These are phyloP conservation scores for Potorous gilbertii DNA, from an alignment of 2,797 vertebrate genomes.

Conservation along the genomic window DNA sequence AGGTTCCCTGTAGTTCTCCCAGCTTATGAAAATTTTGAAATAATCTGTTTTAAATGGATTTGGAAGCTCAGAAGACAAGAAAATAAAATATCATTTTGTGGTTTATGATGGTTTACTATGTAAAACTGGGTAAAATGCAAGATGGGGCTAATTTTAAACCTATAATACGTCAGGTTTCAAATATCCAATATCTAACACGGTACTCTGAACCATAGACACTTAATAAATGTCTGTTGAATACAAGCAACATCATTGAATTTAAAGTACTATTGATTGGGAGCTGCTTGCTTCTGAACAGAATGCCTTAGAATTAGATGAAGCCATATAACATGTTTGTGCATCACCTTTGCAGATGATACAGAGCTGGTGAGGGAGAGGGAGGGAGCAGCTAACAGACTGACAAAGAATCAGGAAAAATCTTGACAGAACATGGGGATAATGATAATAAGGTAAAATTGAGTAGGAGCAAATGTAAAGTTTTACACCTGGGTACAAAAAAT, in stretches of 20 bases:
- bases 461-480: not conserved
- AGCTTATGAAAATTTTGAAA: not conserved
- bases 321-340: not conserved
- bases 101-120: not conserved
- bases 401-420: not conserved
- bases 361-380: not conserved
- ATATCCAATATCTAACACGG: not conserved
- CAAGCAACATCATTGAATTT: not conserved
- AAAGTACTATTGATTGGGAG: not conserved
- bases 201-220: not conserved
- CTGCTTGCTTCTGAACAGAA: not conserved
- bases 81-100: not conserved
- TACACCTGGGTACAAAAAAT: not conserved
- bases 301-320: not conserved
- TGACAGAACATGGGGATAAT: not conserved
- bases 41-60: not conserved
- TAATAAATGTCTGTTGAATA: not conserved
- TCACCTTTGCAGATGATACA: not conserved
- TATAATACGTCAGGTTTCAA: not conserved
- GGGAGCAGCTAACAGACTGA: not conserved
- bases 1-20: not conserved
- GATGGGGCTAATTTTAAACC: not conserved
- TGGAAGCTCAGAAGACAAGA: not conserved
- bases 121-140: not conserved
- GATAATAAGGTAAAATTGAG: not conserved